Percentiles rank a stretch among this genome's conserved stretches.
Conservation (phyloP, 2,888 invertebrate genomes). For the Tryphoninae sp. region DNA sequence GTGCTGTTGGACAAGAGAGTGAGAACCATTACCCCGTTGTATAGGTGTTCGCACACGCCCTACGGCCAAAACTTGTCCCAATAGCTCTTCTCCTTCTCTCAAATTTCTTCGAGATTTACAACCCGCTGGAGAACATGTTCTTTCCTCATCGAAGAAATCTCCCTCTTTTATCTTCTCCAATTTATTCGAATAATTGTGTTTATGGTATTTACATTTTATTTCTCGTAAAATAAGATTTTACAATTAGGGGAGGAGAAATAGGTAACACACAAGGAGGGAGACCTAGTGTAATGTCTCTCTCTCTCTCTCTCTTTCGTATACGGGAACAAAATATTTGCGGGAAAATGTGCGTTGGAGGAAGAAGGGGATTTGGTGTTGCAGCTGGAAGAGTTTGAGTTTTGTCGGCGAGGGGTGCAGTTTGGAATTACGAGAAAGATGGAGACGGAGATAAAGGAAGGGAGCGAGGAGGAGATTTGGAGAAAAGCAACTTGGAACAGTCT, state of each 20-base stretch:
- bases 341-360: slow-evolving; percentile 38
- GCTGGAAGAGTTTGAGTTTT: slow-evolving; percentile 45
- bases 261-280: no score
- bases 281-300: background rate
- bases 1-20: slow-evolving; percentile 58
- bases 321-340: slow-evolving; percentile 15
- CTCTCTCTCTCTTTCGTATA: slow-evolving; percentile 17
- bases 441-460: slow-evolving; percentile 31
- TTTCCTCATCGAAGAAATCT: background rate
- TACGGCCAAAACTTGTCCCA: slow-evolving; percentile 52
- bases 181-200: background rate
- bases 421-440: slow-evolving; percentile 41
- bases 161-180: background rate
- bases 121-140: background rate
- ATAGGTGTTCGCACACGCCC: slow-evolving; percentile 61
- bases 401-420: slow-evolving; percentile 48
- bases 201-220: slow-evolving; percentile 2
- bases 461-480: slow-evolving; percentile 14
- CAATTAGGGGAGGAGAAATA: no score
- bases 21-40: slow-evolving; percentile 59
- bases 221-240: background rate
- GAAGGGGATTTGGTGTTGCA: slow-evolving; percentile 26
- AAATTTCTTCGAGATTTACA: slow-evolving; percentile 59
- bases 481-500: slow-evolving; percentile 43
- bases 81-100: slow-evolving; percentile 41